A percentile compares a stretch with the other conserved stretches of the same genome.
phyloP scores from a whole-genome alignment of 2,797 vertebrate species.

The Gouania willdenowi region DNA sequence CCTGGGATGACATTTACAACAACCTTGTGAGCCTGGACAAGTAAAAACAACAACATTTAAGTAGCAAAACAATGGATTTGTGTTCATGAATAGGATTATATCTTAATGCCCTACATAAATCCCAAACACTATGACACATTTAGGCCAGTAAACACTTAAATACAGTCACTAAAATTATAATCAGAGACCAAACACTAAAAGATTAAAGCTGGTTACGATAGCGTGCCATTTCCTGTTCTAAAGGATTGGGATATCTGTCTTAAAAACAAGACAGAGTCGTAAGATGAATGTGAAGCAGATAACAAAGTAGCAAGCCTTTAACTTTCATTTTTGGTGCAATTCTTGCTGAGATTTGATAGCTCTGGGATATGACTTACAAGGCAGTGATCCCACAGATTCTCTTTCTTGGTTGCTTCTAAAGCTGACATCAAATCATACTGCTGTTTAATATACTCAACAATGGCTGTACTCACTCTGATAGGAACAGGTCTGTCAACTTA shows the following conservation, averaged over 20 bases:
- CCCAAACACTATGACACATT: slow-evolving; percentile 35
- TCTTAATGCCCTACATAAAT: slow-evolving; percentile 9
- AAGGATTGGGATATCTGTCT: slow-evolving; percentile 16
- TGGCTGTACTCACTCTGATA: background rate
- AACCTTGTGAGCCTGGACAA: slow-evolving; percentile 16
- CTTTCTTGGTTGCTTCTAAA: slow-evolving; percentile 3
- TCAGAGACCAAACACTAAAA: slow-evolving; percentile 36
- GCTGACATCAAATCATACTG: slow-evolving; percentile 13
- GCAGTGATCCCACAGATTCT: slow-evolving; percentile 13
- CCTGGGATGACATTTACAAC: slow-evolving; percentile 21
- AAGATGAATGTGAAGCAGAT: slow-evolving; percentile 20
- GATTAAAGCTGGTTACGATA: slow-evolving; percentile 19
- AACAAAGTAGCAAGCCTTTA: background rate
- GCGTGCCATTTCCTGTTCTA: slow-evolving; percentile 18
- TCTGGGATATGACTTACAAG: slow-evolving; percentile 16
- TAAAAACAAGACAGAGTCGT: slow-evolving; percentile 3
- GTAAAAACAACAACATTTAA: background rate
- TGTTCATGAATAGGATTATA: slow-evolving; percentile 4
- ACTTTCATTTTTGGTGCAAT: slow-evolving; percentile 2
- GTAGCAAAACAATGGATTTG: too few species aligned
- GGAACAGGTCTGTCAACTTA: background rate
- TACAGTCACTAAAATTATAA: slow-evolving; percentile 14
- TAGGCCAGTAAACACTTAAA: slow-evolving; percentile 34
- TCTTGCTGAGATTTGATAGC: slow-evolving; percentile 1
- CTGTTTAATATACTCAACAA: background rate